Percentiles rank a stretch among this genome's conserved stretches.
phyloP scores from a whole-genome alignment of 2,888 invertebrate genomes.

The Axea sp. region DNA sequence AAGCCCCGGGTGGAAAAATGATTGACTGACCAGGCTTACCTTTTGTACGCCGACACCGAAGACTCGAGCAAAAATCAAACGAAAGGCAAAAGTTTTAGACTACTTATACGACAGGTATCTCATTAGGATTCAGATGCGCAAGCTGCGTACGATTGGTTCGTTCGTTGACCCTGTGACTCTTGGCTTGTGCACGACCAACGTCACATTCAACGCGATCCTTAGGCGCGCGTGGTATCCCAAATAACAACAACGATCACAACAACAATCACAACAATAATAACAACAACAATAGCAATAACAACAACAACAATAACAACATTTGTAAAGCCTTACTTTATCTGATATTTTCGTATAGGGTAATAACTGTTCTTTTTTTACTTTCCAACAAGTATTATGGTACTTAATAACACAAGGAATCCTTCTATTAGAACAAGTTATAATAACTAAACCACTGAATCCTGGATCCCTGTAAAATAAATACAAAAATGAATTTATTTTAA shows the following conservation, averaged over 20 bases:
- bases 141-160: constrained; percentile 75
- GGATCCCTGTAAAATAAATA: constrained; percentile 67
- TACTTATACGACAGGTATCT: constrained; percentile 77
- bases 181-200: no score
- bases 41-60: constrained; percentile 65
- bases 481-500: background rate
- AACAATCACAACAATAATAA: no score
- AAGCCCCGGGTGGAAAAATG: no score
- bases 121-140: constrained; percentile 78
- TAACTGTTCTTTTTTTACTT: constrained; percentile 66
- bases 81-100: constrained; percentile 68
- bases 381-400: constrained; percentile 72
- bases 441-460: constrained; percentile 69
- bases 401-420: constrained; percentile 64
- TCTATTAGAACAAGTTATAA: constrained; percentile 66
- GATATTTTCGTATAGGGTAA: constrained; percentile 63
- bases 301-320: no score
- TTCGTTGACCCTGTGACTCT: constrained; percentile 75
- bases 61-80: constrained; percentile 73
- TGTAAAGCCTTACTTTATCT: constrained; percentile 70
- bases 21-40: no score
- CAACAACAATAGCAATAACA: no score
- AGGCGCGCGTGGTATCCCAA: no score
- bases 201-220: no score
- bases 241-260: no score